These are phyloP conservation scores for Hypomesus transpacificus DNA, from an alignment of 2,113 vertebrate species.

Conservation along the genomic window DNA sequence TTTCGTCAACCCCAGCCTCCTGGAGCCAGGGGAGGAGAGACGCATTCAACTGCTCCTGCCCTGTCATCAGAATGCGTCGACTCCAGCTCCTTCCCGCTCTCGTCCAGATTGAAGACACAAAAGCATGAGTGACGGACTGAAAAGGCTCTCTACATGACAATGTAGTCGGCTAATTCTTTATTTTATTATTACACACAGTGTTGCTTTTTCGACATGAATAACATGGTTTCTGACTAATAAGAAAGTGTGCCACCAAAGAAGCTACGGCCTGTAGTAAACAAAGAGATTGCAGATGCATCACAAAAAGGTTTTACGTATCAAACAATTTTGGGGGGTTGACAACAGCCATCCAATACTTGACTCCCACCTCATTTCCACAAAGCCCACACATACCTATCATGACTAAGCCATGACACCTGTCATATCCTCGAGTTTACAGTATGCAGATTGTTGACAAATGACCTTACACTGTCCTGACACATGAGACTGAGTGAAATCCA, in stretches of 20 bases:
- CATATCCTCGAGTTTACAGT: constrained; percentile 3
- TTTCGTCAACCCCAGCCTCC: constrained; percentile 41
- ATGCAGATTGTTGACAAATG: constrained; percentile 13
- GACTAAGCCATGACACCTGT: constrained; percentile 1
- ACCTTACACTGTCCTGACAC: constrained; percentile 9
- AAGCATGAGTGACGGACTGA: constrained; percentile 31
- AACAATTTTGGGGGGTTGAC: neutral
- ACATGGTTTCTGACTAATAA: constrained; percentile 23
- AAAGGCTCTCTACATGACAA: neutral
- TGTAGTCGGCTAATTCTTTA: neutral
- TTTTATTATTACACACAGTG: no score
- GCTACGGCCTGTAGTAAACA: neutral
- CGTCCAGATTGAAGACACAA: constrained; percentile 48
- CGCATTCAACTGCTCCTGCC: constrained; percentile 59
- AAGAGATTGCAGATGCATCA: neutral
- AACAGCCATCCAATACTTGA: neutral
- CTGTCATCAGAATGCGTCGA: constrained; percentile 66
- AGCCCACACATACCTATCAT: neutral
- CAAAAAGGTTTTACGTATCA: neutral
- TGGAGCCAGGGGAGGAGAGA: constrained; percentile 52
- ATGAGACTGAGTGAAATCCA: constrained; percentile 10
- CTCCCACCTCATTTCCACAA: neutral
- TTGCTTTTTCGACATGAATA: constrained; percentile 1
- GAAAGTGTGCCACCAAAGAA: constrained; percentile 42
- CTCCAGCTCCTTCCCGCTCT: constrained; percentile 45